Percentiles rank a stretch among this genome's conserved stretches.
Conservation (phyloP, 2,113 vertebrate species). For the Gobius niger region DNA sequence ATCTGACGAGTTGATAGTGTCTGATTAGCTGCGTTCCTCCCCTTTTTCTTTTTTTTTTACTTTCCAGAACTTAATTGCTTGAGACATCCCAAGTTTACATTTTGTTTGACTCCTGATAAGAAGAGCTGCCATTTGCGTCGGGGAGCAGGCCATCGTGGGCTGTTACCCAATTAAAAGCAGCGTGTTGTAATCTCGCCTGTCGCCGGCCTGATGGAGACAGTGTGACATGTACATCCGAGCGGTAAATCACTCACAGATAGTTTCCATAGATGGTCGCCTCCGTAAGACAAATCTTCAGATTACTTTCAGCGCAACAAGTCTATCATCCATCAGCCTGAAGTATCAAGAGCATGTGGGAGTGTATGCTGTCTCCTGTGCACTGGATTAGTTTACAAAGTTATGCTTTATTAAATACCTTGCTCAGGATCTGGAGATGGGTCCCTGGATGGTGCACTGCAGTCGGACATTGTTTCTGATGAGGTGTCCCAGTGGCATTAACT, state of each 20-base stretch:
- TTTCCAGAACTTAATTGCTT: conserved; percentile 31
- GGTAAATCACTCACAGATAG: conserved; percentile 54
- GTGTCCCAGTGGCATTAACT: too few species aligned
- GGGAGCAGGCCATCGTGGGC: conserved; percentile 12
- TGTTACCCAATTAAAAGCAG: conserved; percentile 62
- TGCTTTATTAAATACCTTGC: neutral
- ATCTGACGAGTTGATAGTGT: conserved; percentile 12
- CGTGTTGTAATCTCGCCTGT: conserved; percentile 58
- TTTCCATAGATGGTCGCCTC: conserved; percentile 31
- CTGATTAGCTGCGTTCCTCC: conserved; percentile 14
- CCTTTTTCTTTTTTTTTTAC: conserved; percentile 4
- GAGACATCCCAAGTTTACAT: conserved; percentile 14
- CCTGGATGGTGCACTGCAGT: too few species aligned
- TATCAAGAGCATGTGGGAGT: neutral
- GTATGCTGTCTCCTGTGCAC: neutral
- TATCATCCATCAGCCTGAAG: conserved; percentile 2
- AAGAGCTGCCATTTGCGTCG: conserved; percentile 14
- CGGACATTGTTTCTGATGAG: too few species aligned
- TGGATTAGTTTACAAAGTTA: neutral
- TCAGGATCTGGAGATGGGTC: neutral
- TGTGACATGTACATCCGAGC: conserved; percentile 56
- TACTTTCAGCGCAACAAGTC: conserved; percentile 18
- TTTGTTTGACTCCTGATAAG: conserved; percentile 20
- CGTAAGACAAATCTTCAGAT: conserved; percentile 24
- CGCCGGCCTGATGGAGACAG: conserved; percentile 35